phyloP scores from a whole-genome alignment of 2,113 vertebrate genomes.

The Cavia aperea region DNA sequence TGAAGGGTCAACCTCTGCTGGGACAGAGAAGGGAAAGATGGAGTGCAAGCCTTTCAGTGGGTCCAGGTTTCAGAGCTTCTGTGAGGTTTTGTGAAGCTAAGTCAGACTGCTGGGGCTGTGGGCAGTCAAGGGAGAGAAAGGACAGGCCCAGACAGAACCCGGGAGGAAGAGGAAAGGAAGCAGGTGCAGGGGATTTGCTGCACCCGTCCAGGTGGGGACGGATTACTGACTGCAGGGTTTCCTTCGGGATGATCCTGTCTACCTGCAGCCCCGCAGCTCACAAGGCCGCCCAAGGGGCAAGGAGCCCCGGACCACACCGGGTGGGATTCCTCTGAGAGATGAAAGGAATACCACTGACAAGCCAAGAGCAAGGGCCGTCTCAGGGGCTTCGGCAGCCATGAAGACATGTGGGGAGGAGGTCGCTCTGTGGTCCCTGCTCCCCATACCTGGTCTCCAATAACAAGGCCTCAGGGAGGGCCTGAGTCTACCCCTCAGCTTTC shows the following conservation, averaged over 20 bases:
- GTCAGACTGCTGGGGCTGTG: background rate
- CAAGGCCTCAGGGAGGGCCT: background rate
- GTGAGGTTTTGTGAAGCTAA: background rate
- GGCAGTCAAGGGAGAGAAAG: background rate
- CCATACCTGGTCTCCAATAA: fast-evolving
- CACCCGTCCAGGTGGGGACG: background rate
- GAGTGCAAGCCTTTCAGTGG: background rate
- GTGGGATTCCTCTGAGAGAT: background rate
- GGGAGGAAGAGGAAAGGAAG: slow-evolving; percentile 44
- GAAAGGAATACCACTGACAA: background rate
- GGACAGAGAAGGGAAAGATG: background rate
- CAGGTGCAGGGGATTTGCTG: background rate
- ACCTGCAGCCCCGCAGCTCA: background rate
- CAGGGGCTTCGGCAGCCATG: background rate
- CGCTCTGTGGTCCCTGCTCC: fast-evolving
- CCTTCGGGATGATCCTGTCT: background rate
- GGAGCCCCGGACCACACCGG: background rate
- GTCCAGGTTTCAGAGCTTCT: background rate
- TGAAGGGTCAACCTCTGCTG: background rate
- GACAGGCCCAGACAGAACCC: slow-evolving; percentile 51
- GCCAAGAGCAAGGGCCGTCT: background rate
- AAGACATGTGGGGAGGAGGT: background rate
- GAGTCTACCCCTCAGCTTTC: background rate
- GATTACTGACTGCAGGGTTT: background rate
- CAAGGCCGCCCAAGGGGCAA: slow-evolving; percentile 22